phyloP scores from a whole-genome alignment of 2,797 vertebrate genomes.

The Scarus forsteni region DNA sequence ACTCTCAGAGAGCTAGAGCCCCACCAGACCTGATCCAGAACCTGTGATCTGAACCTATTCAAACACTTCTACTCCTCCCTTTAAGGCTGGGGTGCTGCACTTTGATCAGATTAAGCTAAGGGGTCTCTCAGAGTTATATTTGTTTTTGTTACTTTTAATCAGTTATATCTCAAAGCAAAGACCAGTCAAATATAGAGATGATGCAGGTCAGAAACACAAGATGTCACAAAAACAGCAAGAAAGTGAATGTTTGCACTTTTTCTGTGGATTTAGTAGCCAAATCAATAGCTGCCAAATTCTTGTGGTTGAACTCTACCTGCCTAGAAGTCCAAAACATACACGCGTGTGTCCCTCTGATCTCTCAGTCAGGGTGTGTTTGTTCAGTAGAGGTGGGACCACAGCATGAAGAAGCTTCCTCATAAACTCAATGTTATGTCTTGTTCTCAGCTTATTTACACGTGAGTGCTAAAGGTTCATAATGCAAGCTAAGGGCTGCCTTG shows the following conservation, averaged over 20 bases:
- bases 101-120: constrained; percentile 64
- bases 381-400: neutral
- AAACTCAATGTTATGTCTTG: constrained; percentile 18
- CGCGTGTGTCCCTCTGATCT: constrained; percentile 30
- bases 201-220: constrained; percentile 55
- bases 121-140: constrained; percentile 56
- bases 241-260: constrained; percentile 72
- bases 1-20: constrained; percentile 62
- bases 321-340: constrained; percentile 55
- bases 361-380: constrained; percentile 34
- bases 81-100: constrained; percentile 74
- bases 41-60: constrained; percentile 67
- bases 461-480: constrained; percentile 11
- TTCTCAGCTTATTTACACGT: constrained; percentile 20
- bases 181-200: constrained; percentile 43
- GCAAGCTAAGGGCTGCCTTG: constrained; percentile 23
- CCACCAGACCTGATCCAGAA: constrained; percentile 61
- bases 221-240: constrained; percentile 65
- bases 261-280: constrained; percentile 69
- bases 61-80: constrained; percentile 67
- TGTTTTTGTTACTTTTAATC: constrained; percentile 33
- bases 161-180: constrained; percentile 32
- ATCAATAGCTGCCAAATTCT: constrained; percentile 73
- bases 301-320: constrained; percentile 49
- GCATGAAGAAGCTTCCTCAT: constrained; percentile 15